Evolutionary conservation across 1,140 invertebrate species (phyloP), one percentile per base, ranked within the genome.

Genomic region (Drosophila ogumai): DNA sequence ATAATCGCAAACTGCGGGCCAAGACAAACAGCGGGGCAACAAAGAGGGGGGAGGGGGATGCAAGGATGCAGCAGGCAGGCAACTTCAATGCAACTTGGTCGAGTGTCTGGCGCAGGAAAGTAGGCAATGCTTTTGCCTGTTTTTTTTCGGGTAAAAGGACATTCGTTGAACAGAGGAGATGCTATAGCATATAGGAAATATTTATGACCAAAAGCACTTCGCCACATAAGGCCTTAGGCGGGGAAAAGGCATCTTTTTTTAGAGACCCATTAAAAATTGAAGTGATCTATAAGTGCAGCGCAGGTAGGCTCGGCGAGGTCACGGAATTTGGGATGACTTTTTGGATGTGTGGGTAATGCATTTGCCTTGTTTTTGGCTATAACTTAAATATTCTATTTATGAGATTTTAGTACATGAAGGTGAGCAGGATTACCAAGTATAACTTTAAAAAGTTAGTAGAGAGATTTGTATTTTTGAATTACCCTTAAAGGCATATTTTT

Each of bases 21-120:
- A 77, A 76, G 72, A 76, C 60, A 76, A 66, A 75, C 46, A 76
- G 46, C 43, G 68, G 49, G 57, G 49, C 22, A 41, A 40, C 36
- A 22, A 31, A 31, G n/a, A n/a, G 17, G 7, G 52, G 31, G 25
- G 5, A n/a, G 28, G 25, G 17, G 28, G 47, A 44, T 44, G 34
- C 49, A n/a, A 15, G n/a, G n/a, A 40, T 69, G 34, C 50, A n/a
- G 44, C 12, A 46, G 25, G 25, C 41, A 17, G 25, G 47, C 65
- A 87, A 87, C 82, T 81, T 74, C 56, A 46, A 65, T 79, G 69
- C 57, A 67, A 59, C 66, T 59, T 58, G 34, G 43, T 58, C 68
- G 68, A 74, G 67, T 78, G 71, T 49, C 38, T 52, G 63, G 66
- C 79, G 65, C 82, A 36, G 55, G 56, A 65, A 79, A 82, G 79